A percentile compares a stretch with the other conserved stretches of the same genome.
phyloP scores from a whole-genome alignment of 2,113 vertebrate species.

The Centrocercus urophasianus region DNA sequence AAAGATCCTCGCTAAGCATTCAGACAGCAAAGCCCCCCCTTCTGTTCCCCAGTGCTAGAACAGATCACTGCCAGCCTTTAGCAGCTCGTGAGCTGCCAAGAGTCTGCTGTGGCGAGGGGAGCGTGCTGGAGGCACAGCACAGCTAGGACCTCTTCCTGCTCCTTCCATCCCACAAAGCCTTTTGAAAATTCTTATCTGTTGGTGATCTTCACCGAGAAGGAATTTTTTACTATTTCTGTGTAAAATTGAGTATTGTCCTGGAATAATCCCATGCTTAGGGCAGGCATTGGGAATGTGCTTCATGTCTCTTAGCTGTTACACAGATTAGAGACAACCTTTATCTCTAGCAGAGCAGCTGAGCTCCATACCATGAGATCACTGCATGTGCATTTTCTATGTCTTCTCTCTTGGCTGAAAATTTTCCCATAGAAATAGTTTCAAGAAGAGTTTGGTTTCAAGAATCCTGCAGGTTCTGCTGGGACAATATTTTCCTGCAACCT shows the following conservation, averaged over 20 bases:
- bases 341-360: background rate
- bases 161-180: background rate
- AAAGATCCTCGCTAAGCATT: background rate
- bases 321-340: background rate
- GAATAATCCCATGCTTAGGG: background rate
- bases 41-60: background rate
- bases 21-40: background rate
- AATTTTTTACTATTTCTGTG: background rate
- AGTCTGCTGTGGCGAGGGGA: conserved; percentile 1
- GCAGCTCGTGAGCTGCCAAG: background rate
- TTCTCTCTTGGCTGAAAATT: background rate
- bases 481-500: background rate
- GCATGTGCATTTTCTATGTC: background rate
- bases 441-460: background rate
- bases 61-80: background rate
- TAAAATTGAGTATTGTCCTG: background rate
- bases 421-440: background rate
- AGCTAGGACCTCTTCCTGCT: background rate
- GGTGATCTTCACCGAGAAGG: background rate
- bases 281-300: background rate
- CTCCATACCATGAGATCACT: background rate
- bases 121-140: background rate
- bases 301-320: background rate
- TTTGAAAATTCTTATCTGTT: background rate
- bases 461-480: background rate